phyloP scores from a whole-genome alignment of 1,140 invertebrate genomes.

The Olivierus martensii region DNA sequence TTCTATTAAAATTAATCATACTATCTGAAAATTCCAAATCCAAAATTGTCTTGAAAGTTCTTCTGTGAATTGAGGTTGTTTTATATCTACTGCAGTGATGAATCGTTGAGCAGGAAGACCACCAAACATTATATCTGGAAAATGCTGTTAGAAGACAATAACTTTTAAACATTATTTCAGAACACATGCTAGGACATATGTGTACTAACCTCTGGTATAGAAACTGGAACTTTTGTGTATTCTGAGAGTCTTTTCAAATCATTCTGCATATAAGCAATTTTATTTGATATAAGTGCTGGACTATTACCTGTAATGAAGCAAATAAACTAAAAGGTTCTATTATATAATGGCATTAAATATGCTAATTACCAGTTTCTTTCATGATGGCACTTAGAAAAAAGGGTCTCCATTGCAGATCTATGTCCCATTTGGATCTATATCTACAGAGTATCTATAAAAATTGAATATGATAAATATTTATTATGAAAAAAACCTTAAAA shows the following conservation, averaged over 20 bases:
- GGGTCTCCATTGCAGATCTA: too few relatives aligned
- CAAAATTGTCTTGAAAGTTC: constrained; percentile 29
- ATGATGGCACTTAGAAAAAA: too few relatives aligned
- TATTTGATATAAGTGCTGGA: constrained; percentile 18
- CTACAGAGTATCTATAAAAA: too few relatives aligned
- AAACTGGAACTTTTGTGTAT: constrained; percentile 30
- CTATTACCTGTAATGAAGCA: too few relatives aligned
- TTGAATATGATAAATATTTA: too few relatives aligned
- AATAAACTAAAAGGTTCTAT: too few relatives aligned
- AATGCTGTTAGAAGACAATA: constrained; percentile 15
- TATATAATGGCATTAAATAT: too few relatives aligned
- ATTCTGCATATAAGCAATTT: constrained; percentile 29
- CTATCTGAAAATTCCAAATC: constrained; percentile 27
- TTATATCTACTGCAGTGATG: constrained; percentile 29
- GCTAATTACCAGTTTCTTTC: too few relatives aligned
- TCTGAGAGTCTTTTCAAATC: constrained; percentile 26
- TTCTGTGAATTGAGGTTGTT: constrained; percentile 24
- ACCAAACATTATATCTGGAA: constrained; percentile 25
- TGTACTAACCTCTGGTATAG: constrained; percentile 26
- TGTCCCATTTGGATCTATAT: too few relatives aligned
- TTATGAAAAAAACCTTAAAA: too few relatives aligned
- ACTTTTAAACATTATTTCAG: not conserved
- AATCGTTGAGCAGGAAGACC: constrained; percentile 29
- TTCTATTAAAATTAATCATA: constrained; percentile 9
- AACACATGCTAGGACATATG: too few relatives aligned